Conservation (phyloP, 2,797 vertebrate species). For the Percopsis omiscomaycus region DNA sequence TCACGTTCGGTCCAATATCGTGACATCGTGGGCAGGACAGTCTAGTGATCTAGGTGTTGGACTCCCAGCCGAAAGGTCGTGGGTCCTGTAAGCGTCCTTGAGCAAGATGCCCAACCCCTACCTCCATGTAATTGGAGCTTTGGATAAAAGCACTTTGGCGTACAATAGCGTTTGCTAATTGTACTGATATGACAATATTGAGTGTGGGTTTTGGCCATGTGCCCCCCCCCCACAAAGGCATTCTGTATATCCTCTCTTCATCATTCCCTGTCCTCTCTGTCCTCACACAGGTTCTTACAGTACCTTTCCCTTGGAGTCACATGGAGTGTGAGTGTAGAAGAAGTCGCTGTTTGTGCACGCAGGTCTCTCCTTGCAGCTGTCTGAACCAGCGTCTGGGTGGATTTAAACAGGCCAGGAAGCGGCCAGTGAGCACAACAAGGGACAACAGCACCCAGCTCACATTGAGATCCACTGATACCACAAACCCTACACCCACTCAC, state of each 20-base stretch:
- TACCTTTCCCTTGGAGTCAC: slow-evolving; percentile 86
- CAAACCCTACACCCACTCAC: slow-evolving; percentile 16
- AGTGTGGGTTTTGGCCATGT: no score
- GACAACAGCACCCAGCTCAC: slow-evolving; percentile 39
- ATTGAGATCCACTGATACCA: slow-evolving; percentile 65
- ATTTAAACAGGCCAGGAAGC: slow-evolving; percentile 22
- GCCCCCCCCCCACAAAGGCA: not conserved
- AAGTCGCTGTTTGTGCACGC: slow-evolving; percentile 89
- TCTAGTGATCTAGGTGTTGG: no score
- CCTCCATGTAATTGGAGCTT: no score
- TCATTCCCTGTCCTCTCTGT: not conserved
- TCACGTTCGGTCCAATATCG: no score
- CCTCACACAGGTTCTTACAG: not conserved
- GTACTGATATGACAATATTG: no score
- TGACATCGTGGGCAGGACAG: no score
- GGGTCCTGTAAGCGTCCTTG: no score
- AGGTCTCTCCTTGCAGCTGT: slow-evolving; percentile 81
- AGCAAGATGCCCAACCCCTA: no score
- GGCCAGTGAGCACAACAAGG: slow-evolving; percentile 25
- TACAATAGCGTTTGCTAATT: no score
- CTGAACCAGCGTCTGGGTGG: slow-evolving; percentile 82
- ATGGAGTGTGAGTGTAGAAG: slow-evolving; percentile 93
- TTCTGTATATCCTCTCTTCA: slow-evolving; percentile 3
- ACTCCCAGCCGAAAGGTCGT: no score
- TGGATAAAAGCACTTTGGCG: no score